Base-by-base conservation (phyloP, 2,888 invertebrate genomes). In the Latrodectus hesperus region DNA sequence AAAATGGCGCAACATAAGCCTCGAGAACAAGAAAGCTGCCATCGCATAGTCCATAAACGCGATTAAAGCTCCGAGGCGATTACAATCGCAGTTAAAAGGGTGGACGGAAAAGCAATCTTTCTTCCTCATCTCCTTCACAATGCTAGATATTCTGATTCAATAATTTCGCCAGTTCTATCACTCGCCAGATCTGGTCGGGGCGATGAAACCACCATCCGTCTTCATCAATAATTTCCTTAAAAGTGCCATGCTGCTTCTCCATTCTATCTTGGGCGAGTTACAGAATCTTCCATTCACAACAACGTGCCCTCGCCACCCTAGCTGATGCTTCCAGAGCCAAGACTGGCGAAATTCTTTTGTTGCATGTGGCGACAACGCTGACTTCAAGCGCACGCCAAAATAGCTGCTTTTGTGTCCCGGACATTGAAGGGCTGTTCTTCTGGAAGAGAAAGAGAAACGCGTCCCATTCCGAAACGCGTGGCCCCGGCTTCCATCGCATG, bases 91-190 rank as follows among this genome's bases (percentile, higher is more conserved):
- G 4, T 14, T 60, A 5, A 38, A 38, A 38, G 60, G 60, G 38
- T 60, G 60, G 60, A n/a, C 16, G 11, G 60, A 60, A 60, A 0
- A n/a, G 60, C 16, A 60, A 60, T n/a, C 14, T 60, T 11, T n/a
- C 60, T 38, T 38, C 38, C 6, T 38, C 60, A 60, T n/a, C 60
- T 60, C 60, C 55, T 60, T n/a, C 60, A n/a, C 60, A 60, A 10
- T n/a, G 17, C 38, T 8, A 52, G 12, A 82, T 80, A 85, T 80
- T 76, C 80, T 71, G 74, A 75, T 80, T 81, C 76, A 86, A 86
- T 86, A 86, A 81, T 86, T 75, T 52, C 84, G 72, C 51, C 72
- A 84, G 65, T 84, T 73, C 77, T 78, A 84, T 84, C 84, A 72
- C 53, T 65, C 52, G 73, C 53, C 78, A 38, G 51, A 52, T 78